phyloP scores from a whole-genome alignment of 2,113 vertebrate genomes.

The Otus sunia region DNA sequence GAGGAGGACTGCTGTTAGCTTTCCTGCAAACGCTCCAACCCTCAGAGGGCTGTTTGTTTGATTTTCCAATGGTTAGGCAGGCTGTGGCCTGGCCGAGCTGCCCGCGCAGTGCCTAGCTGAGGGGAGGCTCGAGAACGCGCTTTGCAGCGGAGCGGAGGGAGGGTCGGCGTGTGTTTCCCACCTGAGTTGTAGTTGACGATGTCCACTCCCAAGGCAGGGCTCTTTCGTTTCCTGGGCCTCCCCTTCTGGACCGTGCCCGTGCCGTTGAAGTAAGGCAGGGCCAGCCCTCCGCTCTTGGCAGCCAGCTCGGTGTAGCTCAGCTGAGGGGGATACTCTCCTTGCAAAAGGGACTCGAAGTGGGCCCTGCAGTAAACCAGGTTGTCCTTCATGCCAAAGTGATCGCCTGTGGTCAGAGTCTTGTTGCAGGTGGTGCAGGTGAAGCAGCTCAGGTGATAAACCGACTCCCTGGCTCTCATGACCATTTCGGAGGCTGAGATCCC shows the following conservation, averaged over 20 bases:
- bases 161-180: slow-evolving; percentile 65
- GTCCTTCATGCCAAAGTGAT: slow-evolving; percentile 99
- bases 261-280: slow-evolving; percentile 95
- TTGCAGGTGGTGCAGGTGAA: slow-evolving; percentile 98
- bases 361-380: slow-evolving; percentile 96
- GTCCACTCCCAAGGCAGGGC: slow-evolving; percentile 93
- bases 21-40: slow-evolving; percentile 28
- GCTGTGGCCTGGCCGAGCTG: slow-evolving; percentile 14
- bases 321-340: slow-evolving; percentile 91
- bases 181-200: slow-evolving; percentile 94
- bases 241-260: slow-evolving; percentile 94
- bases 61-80: slow-evolving; percentile 47
- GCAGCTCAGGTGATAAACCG: slow-evolving; percentile 98
- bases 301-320: slow-evolving; percentile 97
- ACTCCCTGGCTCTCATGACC: slow-evolving; percentile 98
- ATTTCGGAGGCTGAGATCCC: slow-evolving; percentile 98
- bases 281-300: slow-evolving; percentile 88
- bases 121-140: slow-evolving; percentile 7
- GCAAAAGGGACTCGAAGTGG: slow-evolving; percentile 95
- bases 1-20: slow-evolving; percentile 52
- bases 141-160: background rate
- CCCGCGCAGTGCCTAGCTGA: background rate
- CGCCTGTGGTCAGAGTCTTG: slow-evolving; percentile 96
- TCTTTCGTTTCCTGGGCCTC: slow-evolving; percentile 95
- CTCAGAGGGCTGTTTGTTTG: slow-evolving; percentile 53